phyloP scores from a whole-genome alignment of 2,888 invertebrate genomes.

The Scaptomyza reducta region DNA sequence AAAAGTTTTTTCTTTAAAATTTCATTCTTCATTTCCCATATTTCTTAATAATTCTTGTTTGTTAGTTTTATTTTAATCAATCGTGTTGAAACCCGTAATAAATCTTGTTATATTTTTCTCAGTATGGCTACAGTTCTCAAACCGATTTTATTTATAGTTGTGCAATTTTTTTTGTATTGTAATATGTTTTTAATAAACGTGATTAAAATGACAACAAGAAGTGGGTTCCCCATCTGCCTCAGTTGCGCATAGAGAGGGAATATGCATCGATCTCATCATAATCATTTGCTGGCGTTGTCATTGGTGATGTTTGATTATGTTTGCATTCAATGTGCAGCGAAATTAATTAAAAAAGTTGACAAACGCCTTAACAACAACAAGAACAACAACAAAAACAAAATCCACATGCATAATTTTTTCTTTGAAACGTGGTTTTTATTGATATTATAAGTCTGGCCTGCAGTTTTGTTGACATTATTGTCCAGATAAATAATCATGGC shows the following conservation, averaged over 20 bases:
- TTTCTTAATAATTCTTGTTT: too few species aligned
- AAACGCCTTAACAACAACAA: constrained; percentile 19
- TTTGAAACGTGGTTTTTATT: constrained; percentile 9
- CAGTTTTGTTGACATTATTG: neutral
- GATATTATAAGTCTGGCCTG: neutral
- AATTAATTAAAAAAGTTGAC: constrained; percentile 60
- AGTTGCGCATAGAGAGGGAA: neutral
- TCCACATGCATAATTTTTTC: neutral
- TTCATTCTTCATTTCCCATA: too few species aligned
- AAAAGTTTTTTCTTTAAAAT: too few species aligned
- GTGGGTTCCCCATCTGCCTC: neutral
- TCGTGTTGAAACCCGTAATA: too few species aligned
- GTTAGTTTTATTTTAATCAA: too few species aligned
- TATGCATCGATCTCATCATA: constrained; percentile 2
- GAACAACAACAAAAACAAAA: constrained; percentile 9
- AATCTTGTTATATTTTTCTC: too few species aligned
- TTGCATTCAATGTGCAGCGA: constrained; percentile 35
- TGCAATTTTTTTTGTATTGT: too few species aligned
- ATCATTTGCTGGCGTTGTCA: constrained; percentile 28
- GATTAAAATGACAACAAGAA: constrained; percentile 10
- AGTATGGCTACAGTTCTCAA: too few species aligned
- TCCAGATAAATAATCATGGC: neutral
- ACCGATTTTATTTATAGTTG: too few species aligned
- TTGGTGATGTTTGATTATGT: constrained; percentile 16
- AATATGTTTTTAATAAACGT: neutral